Base-by-base conservation (phyloP, 2,797 vertebrate genomes). In the Enoplosus armatus region DNA sequence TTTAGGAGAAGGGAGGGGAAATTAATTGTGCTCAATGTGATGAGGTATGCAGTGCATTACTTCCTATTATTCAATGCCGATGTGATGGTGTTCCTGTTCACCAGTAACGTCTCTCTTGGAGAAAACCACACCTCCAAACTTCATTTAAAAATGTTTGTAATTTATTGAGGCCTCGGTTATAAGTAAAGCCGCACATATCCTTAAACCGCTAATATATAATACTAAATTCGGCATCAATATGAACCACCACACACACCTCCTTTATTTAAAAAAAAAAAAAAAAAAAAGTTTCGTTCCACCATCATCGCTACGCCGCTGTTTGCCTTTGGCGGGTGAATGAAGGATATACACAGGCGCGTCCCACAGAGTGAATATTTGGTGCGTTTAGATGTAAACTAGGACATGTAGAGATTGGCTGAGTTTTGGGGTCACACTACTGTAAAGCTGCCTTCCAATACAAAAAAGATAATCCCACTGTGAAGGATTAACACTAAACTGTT, bases 61-160 rank as follows among this genome's bases (percentile, higher is more conserved):
- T 60, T 12, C 12, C 6, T n/a, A 3, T 15, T 18, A 53, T 14
- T 11, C 1, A 1, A 15, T 16, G 37, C 9, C 22, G 16, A 45
- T 26, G 55, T 27, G 22, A 53, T 12, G 61, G 60, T 47, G 67
- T 85, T 87, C 69, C 74, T 72, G 78, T 79, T 73, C 41, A 24
- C 16, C 6, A 5, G 14, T 2, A 11, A 1, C 37, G 48, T 15
- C 45, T 24, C 20, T 0, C 20, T 35, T 27, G 59, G 0, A 22
- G 39, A 16, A 15, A 72, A 24, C 1, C 47, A 10, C 29, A 4
- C 33, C 45, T 8, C 61, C 54, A 65, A 65, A 80, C 53, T 77
- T 37, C 31, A 6, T 69, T 72, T 4, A 31, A 29, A n/a, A 71
- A 41, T 26, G 0, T 20, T 0, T 29, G 24, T 22, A 7, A 50